Conservation (phyloP, 2,888 invertebrate species). For the Heliconius cydno region DNA sequence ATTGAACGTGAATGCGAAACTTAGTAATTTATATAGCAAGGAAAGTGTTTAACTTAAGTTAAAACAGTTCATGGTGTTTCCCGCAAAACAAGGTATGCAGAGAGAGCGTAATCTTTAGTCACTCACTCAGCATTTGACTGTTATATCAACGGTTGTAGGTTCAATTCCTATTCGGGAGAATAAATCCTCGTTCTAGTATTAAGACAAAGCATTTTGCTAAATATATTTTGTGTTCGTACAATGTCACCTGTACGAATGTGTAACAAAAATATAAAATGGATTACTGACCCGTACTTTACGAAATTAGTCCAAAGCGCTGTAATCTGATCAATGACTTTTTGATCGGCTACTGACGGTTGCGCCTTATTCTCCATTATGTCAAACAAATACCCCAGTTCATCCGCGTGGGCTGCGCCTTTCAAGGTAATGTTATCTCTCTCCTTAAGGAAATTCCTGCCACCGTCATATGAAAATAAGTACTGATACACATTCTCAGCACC, state of each 20-base stretch:
- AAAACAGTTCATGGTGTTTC: no score
- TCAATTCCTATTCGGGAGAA: no score
- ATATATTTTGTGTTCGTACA: no score
- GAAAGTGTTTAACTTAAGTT: no score
- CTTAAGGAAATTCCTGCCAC: conserved; percentile 60
- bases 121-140: no score
- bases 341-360: conserved; percentile 52
- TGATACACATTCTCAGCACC: conserved; percentile 56
- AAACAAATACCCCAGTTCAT: conserved; percentile 61
- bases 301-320: conserved; percentile 58
- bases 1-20: no score
- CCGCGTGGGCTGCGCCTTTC: conserved; percentile 54
- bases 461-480: conserved; percentile 63
- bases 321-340: conserved; percentile 56
- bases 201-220: no score
- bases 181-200: no score
- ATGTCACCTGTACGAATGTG: background rate
- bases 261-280: background rate
- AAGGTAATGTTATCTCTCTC: conserved; percentile 46
- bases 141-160: no score
- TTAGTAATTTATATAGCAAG: no score
- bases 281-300: conserved; percentile 51
- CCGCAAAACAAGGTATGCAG: no score
- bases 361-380: conserved; percentile 46
- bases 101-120: no score